Conservation (phyloP, 2,113 vertebrate genomes). For the Tyto alba region DNA sequence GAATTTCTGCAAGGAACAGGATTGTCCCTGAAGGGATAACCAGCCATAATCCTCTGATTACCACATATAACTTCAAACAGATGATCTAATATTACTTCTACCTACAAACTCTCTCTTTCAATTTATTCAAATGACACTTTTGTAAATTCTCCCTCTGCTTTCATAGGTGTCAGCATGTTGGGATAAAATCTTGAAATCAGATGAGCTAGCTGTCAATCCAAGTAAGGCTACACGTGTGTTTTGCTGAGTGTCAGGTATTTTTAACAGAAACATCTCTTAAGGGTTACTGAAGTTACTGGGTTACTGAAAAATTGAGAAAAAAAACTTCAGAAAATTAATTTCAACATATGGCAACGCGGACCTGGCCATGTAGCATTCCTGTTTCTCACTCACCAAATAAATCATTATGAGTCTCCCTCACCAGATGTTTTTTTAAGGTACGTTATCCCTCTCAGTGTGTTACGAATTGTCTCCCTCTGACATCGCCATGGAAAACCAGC, state of each 20-base stretch:
- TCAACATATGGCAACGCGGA: not conserved
- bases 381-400: not conserved
- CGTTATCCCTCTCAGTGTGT: not conserved
- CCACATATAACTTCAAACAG: not conserved
- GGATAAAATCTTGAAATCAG: not conserved
- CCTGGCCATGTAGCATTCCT: not conserved
- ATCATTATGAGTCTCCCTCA: not conserved
- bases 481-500: not conserved
- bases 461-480: not conserved
- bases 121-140: not conserved
- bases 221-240: not conserved
- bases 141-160: not conserved
- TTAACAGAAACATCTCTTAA: not conserved
- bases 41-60: not conserved
- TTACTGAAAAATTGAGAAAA: not conserved
- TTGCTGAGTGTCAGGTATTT: not conserved
- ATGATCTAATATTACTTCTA: not conserved
- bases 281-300: no score
- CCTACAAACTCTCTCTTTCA: not conserved
- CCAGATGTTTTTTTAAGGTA: not conserved
- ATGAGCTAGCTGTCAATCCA: not conserved
- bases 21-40: not conserved
- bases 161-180: not conserved
- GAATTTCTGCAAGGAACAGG: not conserved
- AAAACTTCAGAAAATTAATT: not conserved